phyloP scores from a whole-genome alignment of 2,797 vertebrate genomes.

The Eulemur mongoz region DNA sequence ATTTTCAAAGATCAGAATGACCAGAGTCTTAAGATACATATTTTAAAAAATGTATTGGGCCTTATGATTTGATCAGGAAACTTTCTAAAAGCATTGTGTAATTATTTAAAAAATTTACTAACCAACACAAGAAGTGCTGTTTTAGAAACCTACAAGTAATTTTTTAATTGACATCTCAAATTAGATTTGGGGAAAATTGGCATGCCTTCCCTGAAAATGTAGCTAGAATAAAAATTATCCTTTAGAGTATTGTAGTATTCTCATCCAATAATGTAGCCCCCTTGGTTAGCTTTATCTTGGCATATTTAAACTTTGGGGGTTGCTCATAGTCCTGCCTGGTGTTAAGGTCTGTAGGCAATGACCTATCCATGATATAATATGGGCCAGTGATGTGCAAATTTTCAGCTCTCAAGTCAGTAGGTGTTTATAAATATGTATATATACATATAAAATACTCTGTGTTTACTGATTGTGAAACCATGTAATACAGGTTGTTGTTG shows the following conservation, averaged over 20 bases:
- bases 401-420: constrained; percentile 84
- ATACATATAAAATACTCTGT: constrained; percentile 87
- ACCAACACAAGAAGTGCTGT: constrained; percentile 38
- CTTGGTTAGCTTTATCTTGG: constrained; percentile 87
- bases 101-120: constrained; percentile 53
- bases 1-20: constrained; percentile 53
- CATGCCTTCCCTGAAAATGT: constrained; percentile 55
- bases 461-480: constrained; percentile 93
- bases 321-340: constrained; percentile 83
- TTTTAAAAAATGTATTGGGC: background rate
- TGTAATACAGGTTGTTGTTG: constrained; percentile 97
- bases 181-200: constrained; percentile 70
- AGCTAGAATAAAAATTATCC: constrained; percentile 58
- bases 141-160: constrained; percentile 61
- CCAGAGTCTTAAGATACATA: background rate
- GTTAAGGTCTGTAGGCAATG: constrained; percentile 81
- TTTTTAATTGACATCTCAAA: constrained; percentile 48
- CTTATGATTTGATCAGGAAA: constrained; percentile 45
- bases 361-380: constrained; percentile 65
- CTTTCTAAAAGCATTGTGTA: constrained; percentile 52
- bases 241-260: constrained; percentile 77
- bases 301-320: constrained; percentile 81
- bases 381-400: constrained; percentile 82
- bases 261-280: constrained; percentile 86
- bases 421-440: constrained; percentile 86